phyloP scores from a whole-genome alignment of 2,888 invertebrate genomes.

The Amphimallon solstitiale region DNA sequence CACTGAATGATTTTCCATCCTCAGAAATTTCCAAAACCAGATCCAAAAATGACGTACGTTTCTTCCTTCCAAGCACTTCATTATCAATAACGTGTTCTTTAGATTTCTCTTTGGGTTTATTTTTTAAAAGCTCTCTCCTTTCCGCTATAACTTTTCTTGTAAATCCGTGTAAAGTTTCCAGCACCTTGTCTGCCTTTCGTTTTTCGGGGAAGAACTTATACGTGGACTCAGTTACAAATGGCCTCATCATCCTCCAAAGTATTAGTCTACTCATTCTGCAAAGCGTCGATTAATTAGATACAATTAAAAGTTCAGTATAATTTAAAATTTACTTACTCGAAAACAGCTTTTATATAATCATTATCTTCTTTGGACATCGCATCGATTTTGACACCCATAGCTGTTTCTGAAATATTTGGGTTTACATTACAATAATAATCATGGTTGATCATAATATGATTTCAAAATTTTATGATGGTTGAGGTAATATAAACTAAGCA shows the following conservation, averaged over 20 bases:
- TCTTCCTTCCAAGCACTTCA: slow-evolving; percentile 36
- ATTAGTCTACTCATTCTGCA: slow-evolving; percentile 25
- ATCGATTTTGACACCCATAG: slow-evolving; percentile 29
- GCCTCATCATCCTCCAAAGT: slow-evolving; percentile 10
- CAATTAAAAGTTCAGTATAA: background rate
- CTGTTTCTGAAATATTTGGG: slow-evolving; percentile 31
- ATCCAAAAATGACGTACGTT: slow-evolving; percentile 19
- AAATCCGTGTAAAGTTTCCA: slow-evolving; percentile 13
- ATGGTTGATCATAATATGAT: too few species aligned
- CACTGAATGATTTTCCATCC: slow-evolving; percentile 40
- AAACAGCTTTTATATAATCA: slow-evolving; percentile 12
- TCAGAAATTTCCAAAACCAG: slow-evolving; percentile 16
- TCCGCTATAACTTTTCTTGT: slow-evolving; percentile 9
- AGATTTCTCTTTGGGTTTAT: background rate
- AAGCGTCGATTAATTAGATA: background rate
- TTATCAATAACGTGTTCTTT: background rate
- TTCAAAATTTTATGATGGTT: too few species aligned
- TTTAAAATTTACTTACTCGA: slow-evolving; percentile 5
- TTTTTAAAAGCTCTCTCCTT: slow-evolving; percentile 8
- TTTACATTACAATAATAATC: too few species aligned
- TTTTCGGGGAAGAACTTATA: background rate
- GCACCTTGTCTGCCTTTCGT: background rate
- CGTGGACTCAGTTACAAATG: slow-evolving; percentile 19
- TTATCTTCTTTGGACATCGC: slow-evolving; percentile 29
- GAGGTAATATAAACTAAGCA: too few species aligned